These are phyloP conservation scores for Thaumetopoea pityocampa DNA, from an alignment of 1,140 invertebrate genomes.

Conservation along the genomic window DNA sequence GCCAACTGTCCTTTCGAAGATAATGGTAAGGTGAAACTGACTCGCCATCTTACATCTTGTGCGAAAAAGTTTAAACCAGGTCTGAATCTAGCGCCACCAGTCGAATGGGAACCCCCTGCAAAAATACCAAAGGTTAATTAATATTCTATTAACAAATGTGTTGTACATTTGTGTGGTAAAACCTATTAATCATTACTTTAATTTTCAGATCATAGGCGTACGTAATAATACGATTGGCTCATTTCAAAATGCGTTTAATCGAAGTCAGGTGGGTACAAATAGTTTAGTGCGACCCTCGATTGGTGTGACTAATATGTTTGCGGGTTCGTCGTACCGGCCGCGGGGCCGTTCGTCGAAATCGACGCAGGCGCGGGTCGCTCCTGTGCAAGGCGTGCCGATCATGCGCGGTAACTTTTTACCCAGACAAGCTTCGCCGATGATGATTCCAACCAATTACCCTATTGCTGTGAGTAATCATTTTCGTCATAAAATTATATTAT, in stretches of 20 bases:
- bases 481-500: constrained; percentile 5
- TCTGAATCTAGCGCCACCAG: constrained; percentile 87
- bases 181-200: constrained; percentile 6
- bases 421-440: constrained; percentile 30
- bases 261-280: constrained; percentile 29
- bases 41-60: constrained; percentile 91
- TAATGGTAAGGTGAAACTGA: constrained; percentile 95
- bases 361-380: constrained; percentile 21
- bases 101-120: constrained; percentile 94
- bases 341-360: constrained; percentile 36
- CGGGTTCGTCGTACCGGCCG: constrained; percentile 24
- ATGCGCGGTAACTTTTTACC: constrained; percentile 41
- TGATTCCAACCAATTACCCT: constrained; percentile 10
- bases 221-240: constrained; percentile 53
- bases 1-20: constrained; percentile 96
- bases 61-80: constrained; percentile 93
- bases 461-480: constrained; percentile 21
- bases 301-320: constrained; percentile 13
- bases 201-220: constrained; percentile 72
- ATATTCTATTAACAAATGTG: background rate
- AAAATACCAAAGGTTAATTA: constrained; percentile 86
- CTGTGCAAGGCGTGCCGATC: constrained; percentile 42
- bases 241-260: constrained; percentile 48
- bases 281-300: constrained; percentile 20
- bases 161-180: constrained; percentile 1